Base-by-base conservation (phyloP, 2,888 invertebrate genomes). In the Glyphotaelius pellucidus region DNA sequence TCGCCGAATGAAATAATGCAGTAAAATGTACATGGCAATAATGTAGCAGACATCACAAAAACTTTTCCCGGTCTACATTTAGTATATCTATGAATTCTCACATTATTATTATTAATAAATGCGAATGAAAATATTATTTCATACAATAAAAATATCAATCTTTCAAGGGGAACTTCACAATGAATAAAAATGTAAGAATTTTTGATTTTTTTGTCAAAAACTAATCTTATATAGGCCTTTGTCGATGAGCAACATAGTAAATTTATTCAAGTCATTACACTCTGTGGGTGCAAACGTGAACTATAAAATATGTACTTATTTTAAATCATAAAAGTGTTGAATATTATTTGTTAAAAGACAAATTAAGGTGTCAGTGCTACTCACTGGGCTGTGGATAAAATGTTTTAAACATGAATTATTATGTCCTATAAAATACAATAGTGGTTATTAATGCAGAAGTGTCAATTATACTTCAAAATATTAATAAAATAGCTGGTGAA, bases 111-210 rank as follows among this genome's bases (percentile, higher is more conserved):
- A 83, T 67, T 83, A 31, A 90, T 90, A 90, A 83, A 90, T 90
- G 90, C 52, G 35, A 83, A 90, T 84, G 90, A 90, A 84, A 90
- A 90, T 90, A 90, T 67, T 52, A 38, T 47, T 90, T 90, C 38
- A 42, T 86, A 86, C n/a, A 30, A 86, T 47, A 47, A 86, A 47
- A 47, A 86, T 47, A 86, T 47, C 83, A 83, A 83, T 25, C n/a
- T 85, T 19, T 38, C 25, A 12, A 30, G 30, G 9, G 86, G 14
- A 15, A 30, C 12, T 86, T 47, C 15, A n/a, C 47, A 35, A 35
- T 32, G 83, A 83, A 35, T 38, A 35, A 83, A 32, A 83, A 83
- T 35, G 19, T 25, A 35, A 32, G 25, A 4, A 83, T 35, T 25
- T 25, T 83, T 12, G 14, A 47, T 47, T n/a, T 85, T 85, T 25